Percentiles rank a stretch among this genome's conserved stretches.
phyloP scores from a whole-genome alignment of 2,113 vertebrate species.

The Peromyscus polionotus region DNA sequence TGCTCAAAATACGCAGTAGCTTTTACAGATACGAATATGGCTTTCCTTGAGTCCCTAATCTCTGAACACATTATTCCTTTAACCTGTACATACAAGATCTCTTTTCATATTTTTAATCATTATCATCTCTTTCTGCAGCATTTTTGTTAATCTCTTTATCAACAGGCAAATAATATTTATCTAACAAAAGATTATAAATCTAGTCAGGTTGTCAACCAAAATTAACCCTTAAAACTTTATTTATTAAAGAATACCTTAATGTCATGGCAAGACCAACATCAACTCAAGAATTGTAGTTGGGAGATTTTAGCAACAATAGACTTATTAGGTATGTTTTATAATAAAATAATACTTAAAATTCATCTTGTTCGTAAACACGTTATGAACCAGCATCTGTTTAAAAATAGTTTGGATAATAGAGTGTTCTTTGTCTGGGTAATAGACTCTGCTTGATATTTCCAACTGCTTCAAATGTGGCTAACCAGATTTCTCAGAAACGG shows the following conservation, averaged over 20 bases:
- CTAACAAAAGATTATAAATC: background rate
- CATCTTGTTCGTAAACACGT: background rate
- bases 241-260: background rate
- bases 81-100: background rate
- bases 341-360: background rate
- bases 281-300: background rate
- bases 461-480: background rate
- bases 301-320: background rate
- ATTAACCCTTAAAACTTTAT: background rate
- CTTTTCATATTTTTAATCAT: conserved; percentile 2
- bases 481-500: background rate
- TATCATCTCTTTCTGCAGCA: background rate
- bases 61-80: background rate
- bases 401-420: background rate
- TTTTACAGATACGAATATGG: conserved; percentile 9
- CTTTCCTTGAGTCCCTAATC: conserved; percentile 32
- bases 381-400: conserved; percentile 12
- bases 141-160: background rate
- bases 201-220: background rate
- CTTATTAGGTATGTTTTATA: background rate
- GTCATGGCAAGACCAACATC: background rate
- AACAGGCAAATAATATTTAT: background rate
- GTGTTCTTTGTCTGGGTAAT: background rate
- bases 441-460: background rate
- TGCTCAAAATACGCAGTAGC: conserved; percentile 2